phyloP scores from a whole-genome alignment of 2,888 invertebrate species.

The Drosophila gaucha region DNA sequence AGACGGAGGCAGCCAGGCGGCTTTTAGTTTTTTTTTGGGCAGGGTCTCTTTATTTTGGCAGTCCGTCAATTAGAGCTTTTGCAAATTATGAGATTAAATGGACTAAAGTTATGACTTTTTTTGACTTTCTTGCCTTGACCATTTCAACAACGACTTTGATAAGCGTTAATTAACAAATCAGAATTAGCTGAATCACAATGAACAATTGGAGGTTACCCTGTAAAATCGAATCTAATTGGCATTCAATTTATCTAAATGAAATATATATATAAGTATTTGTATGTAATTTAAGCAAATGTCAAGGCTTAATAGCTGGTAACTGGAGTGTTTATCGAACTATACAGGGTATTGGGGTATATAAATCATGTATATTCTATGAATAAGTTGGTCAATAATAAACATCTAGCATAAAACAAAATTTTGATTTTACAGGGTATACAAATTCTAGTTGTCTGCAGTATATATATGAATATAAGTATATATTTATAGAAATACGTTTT shows the following conservation, averaged over 20 bases:
- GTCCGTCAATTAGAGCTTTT: slow-evolving; percentile 42
- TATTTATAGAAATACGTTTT: no score
- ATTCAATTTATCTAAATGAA: background rate
- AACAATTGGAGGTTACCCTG: slow-evolving; percentile 27
- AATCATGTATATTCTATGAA: no score
- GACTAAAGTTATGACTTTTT: slow-evolving; percentile 37
- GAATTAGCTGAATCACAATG: background rate
- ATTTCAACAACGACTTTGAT: slow-evolving; percentile 55
- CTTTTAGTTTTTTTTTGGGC: slow-evolving; percentile 20
- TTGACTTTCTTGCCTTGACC: slow-evolving; percentile 50
- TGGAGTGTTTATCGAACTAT: no score
- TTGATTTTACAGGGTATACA: no score
- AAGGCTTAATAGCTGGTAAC: background rate
- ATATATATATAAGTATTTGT: background rate
- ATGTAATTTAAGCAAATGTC: no score
- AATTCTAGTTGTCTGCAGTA: no score
- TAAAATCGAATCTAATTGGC: background rate
- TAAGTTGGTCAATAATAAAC: no score
- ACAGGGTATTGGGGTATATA: no score
- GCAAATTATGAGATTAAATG: slow-evolving; percentile 43
- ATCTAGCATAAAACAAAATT: no score
- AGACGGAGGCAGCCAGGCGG: background rate
- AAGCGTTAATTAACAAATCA: slow-evolving; percentile 34
- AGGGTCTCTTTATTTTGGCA: slow-evolving; percentile 40
- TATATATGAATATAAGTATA: no score